Evolutionary conservation across 2,888 invertebrate genomes (phyloP).

Genomic region (Troglohyphantes excavatus): DNA sequence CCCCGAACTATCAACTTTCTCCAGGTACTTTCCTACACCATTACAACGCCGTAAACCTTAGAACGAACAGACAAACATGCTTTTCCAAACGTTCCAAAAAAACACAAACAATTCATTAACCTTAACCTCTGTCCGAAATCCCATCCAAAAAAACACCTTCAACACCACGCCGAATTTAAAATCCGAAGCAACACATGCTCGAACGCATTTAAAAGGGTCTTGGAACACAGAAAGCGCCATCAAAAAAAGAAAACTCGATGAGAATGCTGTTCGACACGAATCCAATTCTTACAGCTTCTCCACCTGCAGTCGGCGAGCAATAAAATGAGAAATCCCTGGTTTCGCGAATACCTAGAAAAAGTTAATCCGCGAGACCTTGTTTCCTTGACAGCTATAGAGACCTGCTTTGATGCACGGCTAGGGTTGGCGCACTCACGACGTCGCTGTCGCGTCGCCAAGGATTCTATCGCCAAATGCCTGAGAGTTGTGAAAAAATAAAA

Average conservation of each 20-base stretch:
- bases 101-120: not conserved
- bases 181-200: slow-evolving; percentile 42
- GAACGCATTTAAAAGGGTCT: slow-evolving; percentile 53
- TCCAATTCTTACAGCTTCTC: slow-evolving; percentile 26
- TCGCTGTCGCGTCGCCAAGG: slow-evolving; percentile 10
- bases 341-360: slow-evolving; percentile 70
- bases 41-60: no score
- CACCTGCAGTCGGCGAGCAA: slow-evolving; percentile 71
- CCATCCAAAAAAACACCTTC: no score
- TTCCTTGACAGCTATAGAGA: slow-evolving; percentile 75
- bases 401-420: slow-evolving; percentile 71
- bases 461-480: not conserved
- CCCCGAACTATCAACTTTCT: no score
- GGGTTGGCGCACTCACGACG: slow-evolving; percentile 36
- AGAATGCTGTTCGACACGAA: slow-evolving; percentile 57
- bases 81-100: not conserved
- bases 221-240: slow-evolving; percentile 12
- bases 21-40: no score
- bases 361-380: slow-evolving; percentile 76
- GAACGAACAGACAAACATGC: no score
- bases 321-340: slow-evolving; percentile 73
- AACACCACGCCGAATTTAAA: no score
- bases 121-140: not conserved
- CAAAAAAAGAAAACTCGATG: slow-evolving; percentile 33
- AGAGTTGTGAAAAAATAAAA: not conserved